Evolutionary conservation across 2,113 vertebrate genomes (phyloP).

Genomic region (Acanthochromis polyacanthus): DNA sequence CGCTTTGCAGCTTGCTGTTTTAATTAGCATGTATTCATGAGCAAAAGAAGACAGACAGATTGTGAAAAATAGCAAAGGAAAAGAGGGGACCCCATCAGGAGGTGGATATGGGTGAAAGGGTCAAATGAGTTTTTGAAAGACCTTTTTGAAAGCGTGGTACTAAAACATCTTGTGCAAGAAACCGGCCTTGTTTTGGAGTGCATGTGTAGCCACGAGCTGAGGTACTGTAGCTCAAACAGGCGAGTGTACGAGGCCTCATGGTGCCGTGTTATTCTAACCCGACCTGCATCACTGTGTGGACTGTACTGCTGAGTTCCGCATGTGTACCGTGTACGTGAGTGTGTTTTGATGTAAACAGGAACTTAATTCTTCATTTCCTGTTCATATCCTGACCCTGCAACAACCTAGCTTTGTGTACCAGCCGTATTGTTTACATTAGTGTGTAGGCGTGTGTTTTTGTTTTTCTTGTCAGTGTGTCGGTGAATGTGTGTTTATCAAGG

Average conservation of each 20-base stretch:
- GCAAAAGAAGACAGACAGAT: slow-evolving; percentile 12
- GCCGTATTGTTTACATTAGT: slow-evolving; percentile 62
- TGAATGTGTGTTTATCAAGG: slow-evolving; percentile 20
- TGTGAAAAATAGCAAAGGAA: slow-evolving; percentile 27
- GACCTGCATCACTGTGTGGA: slow-evolving; percentile 56
- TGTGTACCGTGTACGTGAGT: slow-evolving; percentile 32
- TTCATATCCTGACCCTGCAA: slow-evolving; percentile 65
- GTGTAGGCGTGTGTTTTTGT: slow-evolving; percentile 43
- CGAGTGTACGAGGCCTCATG: slow-evolving; percentile 43
- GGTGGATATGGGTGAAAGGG: slow-evolving; percentile 58
- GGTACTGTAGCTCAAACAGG: slow-evolving; percentile 42
- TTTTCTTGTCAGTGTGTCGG: slow-evolving; percentile 39
- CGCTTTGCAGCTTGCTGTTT: slow-evolving; percentile 41
- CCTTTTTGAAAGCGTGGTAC: slow-evolving; percentile 58
- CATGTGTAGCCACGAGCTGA: slow-evolving; percentile 34
- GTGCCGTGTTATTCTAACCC: slow-evolving; percentile 72
- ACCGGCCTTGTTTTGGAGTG: slow-evolving; percentile 51
- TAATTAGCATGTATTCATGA: slow-evolving; percentile 29
- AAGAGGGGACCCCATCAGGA: background rate
- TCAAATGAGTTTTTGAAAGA: slow-evolving; percentile 65
- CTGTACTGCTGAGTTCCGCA: slow-evolving; percentile 51
- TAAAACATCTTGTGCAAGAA: slow-evolving; percentile 66
- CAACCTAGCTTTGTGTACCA: slow-evolving; percentile 62
- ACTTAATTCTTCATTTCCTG: slow-evolving; percentile 80
- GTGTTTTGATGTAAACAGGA: slow-evolving; percentile 78